These are phyloP conservation scores for Icerya purchasi DNA, from an alignment of 2,888 invertebrate species.

Conservation along the genomic window DNA sequence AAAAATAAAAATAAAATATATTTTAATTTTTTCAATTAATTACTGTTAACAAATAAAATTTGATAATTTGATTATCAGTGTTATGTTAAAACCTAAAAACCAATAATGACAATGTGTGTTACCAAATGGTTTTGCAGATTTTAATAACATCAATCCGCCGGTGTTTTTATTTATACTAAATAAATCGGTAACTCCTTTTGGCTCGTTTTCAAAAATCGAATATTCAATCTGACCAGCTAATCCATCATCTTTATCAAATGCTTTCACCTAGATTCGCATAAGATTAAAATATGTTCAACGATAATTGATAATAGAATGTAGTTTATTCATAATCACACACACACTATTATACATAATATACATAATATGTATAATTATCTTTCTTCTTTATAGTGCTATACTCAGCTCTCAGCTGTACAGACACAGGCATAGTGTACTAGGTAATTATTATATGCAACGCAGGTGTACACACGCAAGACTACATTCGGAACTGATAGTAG, in stretches of 20 bases:
- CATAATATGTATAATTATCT: no score
- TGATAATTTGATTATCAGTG: background rate
- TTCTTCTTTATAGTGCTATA: no score
- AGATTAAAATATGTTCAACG: no score
- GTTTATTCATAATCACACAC: no score
- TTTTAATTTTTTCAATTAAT: background rate
- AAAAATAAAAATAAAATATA: background rate
- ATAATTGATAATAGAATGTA: no score
- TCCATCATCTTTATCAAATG: slow-evolving; percentile 58
- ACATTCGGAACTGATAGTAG: no score
- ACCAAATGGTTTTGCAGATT: slow-evolving; percentile 35
- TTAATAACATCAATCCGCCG: slow-evolving; percentile 47
- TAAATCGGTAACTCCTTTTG: slow-evolving; percentile 38
- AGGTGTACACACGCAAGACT: no score
- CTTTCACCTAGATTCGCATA: slow-evolving; percentile 32
- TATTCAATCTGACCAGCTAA: slow-evolving; percentile 48
- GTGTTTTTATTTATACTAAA: slow-evolving; percentile 52
- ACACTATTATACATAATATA: no score
- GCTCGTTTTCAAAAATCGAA: slow-evolving; percentile 48
- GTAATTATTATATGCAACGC: no score
- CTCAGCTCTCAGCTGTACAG: no score
- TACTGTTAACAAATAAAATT: background rate
- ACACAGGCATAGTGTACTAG: no score
- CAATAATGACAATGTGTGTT: no score
- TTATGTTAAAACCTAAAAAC: background rate